phyloP scores from a whole-genome alignment of 2,888 invertebrate genomes.

The Graphium colonna region DNA sequence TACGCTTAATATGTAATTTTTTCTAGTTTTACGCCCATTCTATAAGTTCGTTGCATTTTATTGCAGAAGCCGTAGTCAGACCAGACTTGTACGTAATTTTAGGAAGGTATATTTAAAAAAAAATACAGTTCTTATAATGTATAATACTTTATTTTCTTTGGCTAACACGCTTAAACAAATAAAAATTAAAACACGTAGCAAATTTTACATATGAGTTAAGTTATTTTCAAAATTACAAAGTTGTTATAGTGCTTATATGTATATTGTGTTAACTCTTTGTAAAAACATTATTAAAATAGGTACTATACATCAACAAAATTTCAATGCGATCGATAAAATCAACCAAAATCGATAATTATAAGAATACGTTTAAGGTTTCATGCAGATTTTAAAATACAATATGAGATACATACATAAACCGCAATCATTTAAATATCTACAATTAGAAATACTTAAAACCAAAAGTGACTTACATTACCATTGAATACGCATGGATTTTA shows the following conservation, averaged over 20 bases:
- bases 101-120: constrained; percentile 13
- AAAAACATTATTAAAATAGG: neutral
- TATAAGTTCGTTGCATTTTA: too few relatives aligned
- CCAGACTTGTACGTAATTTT: neutral
- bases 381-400: too few relatives aligned
- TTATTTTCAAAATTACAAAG: neutral
- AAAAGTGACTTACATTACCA: too few relatives aligned
- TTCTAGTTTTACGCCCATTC: too few relatives aligned
- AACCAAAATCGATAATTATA: neutral
- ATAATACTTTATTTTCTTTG: constrained; percentile 33
- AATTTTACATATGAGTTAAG: neutral
- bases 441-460: too few relatives aligned
- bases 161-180: constrained; percentile 26
- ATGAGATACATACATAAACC: too few relatives aligned
- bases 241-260: neutral
- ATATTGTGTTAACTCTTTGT: neutral
- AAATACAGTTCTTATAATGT: constrained; percentile 6
- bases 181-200: neutral
- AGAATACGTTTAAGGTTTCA: too few relatives aligned
- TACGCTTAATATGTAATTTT: too few relatives aligned
- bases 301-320: neutral
- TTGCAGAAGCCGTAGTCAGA: too few relatives aligned
- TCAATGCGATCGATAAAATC: neutral
- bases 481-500: neutral
- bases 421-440: too few relatives aligned